Evolutionary conservation across 92 coral and sea anemone species (phyloP), one percentile per base, ranked within the genome.

Genomic region (Muricea muricata): DNA sequence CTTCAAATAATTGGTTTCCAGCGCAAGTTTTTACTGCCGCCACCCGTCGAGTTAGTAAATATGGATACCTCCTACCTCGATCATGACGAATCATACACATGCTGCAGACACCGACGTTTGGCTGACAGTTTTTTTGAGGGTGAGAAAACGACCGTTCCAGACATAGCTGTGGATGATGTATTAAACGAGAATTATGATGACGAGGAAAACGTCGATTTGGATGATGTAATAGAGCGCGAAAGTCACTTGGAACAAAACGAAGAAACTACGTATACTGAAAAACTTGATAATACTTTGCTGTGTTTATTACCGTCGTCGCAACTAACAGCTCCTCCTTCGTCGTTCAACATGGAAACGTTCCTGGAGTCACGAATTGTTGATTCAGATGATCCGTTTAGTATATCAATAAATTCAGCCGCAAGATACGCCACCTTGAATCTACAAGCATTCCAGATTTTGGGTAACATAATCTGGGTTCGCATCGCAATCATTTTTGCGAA

Each of bases 171-270:
- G 26, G 33, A n/a, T 63, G 71, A 63, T 13, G 34, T 31, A 2
- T 20, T n/a, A n/a, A n/a, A n/a, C n/a, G n/a, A n/a, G n/a, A n/a
- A n/a, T n/a, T n/a, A n/a, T 8, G 39, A 63, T 63, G 71, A 63
- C 26, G 71, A 63, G 26, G 26, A 63, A n/a, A n/a, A n/a, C n/a
- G n/a, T n/a, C n/a, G n/a, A n/a, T 63, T 34, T 63, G 32, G 71
- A 63, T 63, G 39, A 7, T 63, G 39, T n/a, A 13, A 6, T 63
- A 26, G 32, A 63, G 26, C 5, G n/a, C n/a, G n/a, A n/a, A n/a
- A n/a, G n/a, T n/a, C n/a, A n/a, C n/a, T 63, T 7, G 15, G 32
- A n/a, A 63, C 2, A 4, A 63, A 21, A 63, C 39, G 26, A 63
- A 63, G 71, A 4, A n/a, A 34, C 26, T 31, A 63, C 33, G 7